Conservation (phyloP, 1,140 invertebrate genomes). For the Neuroterus valhalla region DNA sequence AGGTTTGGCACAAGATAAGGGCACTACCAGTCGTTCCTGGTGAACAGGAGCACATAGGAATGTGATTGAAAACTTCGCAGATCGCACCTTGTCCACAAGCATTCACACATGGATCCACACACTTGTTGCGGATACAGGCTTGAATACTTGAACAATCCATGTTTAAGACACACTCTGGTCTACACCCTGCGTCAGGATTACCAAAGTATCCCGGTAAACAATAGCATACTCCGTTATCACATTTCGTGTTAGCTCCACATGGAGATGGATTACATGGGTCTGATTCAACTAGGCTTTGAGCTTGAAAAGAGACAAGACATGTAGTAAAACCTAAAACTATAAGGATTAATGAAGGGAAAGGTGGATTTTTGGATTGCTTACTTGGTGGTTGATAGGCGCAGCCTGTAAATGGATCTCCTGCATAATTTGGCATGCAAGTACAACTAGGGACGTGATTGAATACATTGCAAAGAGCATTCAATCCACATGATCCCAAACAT, state of each 20-base stretch:
- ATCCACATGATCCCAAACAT: constrained; percentile 77
- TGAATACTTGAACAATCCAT: constrained; percentile 79
- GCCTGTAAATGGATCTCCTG: constrained; percentile 63
- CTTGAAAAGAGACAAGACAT: constrained; percentile 25
- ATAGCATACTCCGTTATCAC: constrained; percentile 73
- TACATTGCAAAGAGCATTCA: constrained; percentile 77
- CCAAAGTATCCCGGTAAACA: constrained; percentile 73
- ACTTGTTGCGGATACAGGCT: constrained; percentile 81
- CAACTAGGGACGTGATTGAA: constrained; percentile 78
- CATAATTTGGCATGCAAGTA: constrained; percentile 74
- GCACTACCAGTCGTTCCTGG: constrained; percentile 81
- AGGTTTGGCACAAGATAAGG: constrained; percentile 76
- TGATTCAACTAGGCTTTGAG: constrained; percentile 5
- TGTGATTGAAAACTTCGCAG: constrained; percentile 82
- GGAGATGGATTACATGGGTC: constrained; percentile 76
- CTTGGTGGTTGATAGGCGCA: constrained; percentile 67
- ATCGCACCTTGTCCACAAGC: constrained; percentile 81
- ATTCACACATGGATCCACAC: constrained; percentile 82
- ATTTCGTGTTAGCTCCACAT: constrained; percentile 77
- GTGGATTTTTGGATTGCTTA: constrained; percentile 41
- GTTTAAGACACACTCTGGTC: constrained; percentile 82
- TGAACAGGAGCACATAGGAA: constrained; percentile 81
- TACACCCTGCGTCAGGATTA: constrained; percentile 75
- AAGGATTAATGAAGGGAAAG: constrained; percentile 30
- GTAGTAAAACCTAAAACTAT: constrained; percentile 19